Percentiles rank a stretch among this genome's conserved stretches.
phyloP scores from a whole-genome alignment of 2,113 vertebrate species.

The Phaethon lepturus region DNA sequence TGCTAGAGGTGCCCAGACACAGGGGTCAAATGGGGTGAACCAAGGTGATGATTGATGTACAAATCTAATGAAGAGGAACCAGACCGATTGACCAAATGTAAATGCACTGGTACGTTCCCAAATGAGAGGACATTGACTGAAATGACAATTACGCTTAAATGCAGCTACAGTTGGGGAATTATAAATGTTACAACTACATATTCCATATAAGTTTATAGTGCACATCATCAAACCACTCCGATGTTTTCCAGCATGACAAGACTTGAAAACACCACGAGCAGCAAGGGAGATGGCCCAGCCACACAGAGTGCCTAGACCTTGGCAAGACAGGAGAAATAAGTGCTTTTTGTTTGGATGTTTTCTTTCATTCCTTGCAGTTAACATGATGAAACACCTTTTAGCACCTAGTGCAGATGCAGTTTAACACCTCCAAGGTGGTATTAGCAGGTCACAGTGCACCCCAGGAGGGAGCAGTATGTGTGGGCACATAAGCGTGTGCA shows the following conservation, averaged over 20 bases:
- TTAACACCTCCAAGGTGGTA: slow-evolving; percentile 33
- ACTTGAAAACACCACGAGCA: background rate
- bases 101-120: background rate
- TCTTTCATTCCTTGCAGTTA: background rate
- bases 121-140: background rate
- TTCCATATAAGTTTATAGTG: background rate
- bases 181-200: background rate
- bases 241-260: background rate
- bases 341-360: background rate
- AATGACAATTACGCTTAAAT: background rate
- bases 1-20: rapidly evolving
- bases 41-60: background rate
- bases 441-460: background rate
- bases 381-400: slow-evolving; percentile 47
- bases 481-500: background rate
- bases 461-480: background rate
- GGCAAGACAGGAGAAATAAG: background rate
- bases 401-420: slow-evolving; percentile 33
- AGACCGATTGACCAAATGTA: background rate
- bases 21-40: background rate
- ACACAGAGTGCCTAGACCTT: background rate
- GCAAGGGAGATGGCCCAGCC: background rate
- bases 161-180: background rate
- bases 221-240: background rate
- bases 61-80: background rate